A percentile compares a stretch with the other conserved stretches of the same genome.
Conservation (phyloP, 2,888 invertebrate species). For the Oasisia sp. region DNA sequence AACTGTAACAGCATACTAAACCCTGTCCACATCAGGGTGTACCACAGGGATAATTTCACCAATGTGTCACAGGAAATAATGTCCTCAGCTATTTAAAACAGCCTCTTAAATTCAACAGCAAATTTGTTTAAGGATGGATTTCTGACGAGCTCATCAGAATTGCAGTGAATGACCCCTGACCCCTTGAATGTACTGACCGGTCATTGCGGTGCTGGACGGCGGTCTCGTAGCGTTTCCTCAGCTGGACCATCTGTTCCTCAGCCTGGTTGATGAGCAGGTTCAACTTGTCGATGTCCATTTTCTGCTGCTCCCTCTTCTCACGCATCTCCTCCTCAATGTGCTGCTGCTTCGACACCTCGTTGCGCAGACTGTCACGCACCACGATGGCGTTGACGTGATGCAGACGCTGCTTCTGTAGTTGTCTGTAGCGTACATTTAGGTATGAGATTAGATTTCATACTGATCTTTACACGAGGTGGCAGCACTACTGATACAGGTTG, state of each 20-base stretch:
- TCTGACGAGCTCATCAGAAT: neutral
- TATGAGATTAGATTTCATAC: too few relatives aligned
- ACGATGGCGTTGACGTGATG: constrained; percentile 63
- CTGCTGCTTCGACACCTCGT: constrained; percentile 64
- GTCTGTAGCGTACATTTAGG: constrained; percentile 50
- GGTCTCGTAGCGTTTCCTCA: constrained; percentile 62
- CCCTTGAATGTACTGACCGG: constrained; percentile 43
- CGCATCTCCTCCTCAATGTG: constrained; percentile 61
- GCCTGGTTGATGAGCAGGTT: constrained; percentile 65
- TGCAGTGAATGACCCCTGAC: neutral
- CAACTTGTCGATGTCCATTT: constrained; percentile 64
- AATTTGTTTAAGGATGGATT: neutral
- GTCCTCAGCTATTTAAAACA: too few relatives aligned
- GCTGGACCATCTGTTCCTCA: constrained; percentile 64
- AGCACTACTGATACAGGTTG: too few relatives aligned
- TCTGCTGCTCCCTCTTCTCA: constrained; percentile 63
- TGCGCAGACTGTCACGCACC: constrained; percentile 62
- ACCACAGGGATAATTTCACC: too few relatives aligned
- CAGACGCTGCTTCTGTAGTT: constrained; percentile 62
- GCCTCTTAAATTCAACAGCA: too few relatives aligned
- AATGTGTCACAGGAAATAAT: too few relatives aligned
- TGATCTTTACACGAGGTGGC: too few relatives aligned
- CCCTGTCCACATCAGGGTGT: too few relatives aligned
- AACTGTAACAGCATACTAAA: too few relatives aligned
- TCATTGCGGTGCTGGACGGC: constrained; percentile 64